Evolutionary conservation across 1,140 invertebrate species (phyloP), one percentile per base, ranked within the genome.

Genomic region (Acyrthosiphon pisum): DNA sequence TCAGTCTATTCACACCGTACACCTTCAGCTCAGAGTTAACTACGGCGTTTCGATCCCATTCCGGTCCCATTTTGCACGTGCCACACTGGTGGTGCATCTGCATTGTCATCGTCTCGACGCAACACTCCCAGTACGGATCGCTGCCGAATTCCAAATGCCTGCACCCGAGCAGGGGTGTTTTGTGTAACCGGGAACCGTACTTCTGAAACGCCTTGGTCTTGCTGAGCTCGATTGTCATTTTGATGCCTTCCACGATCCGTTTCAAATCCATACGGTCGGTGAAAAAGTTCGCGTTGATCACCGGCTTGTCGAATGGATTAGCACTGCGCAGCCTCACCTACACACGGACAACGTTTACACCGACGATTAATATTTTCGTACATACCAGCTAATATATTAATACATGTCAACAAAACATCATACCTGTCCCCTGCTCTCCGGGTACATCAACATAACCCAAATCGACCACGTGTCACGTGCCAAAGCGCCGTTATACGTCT

Each of bases 211-310:
- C 91, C 83, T 93, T 90, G 44, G 94, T 94, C n/a, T 94, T 94
- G 35, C 94, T 94, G 0, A 95, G 93, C 35, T 94, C 86, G 14
- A 95, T 56, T 0, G 94, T 95, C 76, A 95, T 96, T 95, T 97
- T 96, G 44, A 98, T 96, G 84, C 97, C 97, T 94, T 97, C 96
- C 22, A 97, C 96, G 94, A 98, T 96, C 1, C 96, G 96, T 22
- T 95, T 94, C 6, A 98, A 94, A 95, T 98, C 97, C 18, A 96
- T 95, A 2, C 96, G 95, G 94, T 97, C 95, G 30, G 96, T 95
- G 94, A 98, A 97, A 94, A 98, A 98, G 95, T 98, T 98, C 1
- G 97, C 96, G 53, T 97, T 95, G 94, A 99, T 96, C 86, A 96
- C 95, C 0, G 98, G 98, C 95, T 96, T 96, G 53, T 97, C 96